These are phyloP conservation scores for Boloria euphrosyne DNA, from an alignment of 2,888 invertebrate genomes.

Conservation along the genomic window DNA sequence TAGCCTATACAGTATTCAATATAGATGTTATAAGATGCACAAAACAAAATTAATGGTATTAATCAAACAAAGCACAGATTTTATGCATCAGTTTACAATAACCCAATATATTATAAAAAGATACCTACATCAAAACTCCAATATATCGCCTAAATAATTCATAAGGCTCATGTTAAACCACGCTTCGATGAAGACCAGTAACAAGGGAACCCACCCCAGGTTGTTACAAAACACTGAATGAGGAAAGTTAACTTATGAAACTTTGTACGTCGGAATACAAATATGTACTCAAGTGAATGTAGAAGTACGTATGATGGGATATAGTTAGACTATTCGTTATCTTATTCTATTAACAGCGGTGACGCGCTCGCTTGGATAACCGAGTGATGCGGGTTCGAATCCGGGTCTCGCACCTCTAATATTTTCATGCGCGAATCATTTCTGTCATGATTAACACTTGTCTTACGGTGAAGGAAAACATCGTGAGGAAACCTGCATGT, in stretches of 20 bases:
- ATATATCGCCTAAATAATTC: conserved; percentile 24
- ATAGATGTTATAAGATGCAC: no score
- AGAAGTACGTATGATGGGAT: neutral
- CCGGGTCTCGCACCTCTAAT: no score
- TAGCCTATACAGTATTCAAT: no score
- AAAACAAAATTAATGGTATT: neutral
- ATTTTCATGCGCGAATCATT: no score
- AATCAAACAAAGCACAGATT: neutral
- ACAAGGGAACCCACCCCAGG: conserved; percentile 37
- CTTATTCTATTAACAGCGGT: no score
- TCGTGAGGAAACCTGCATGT: no score
- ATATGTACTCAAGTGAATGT: conserved; percentile 22
- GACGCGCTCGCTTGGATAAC: no score
- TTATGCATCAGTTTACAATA: neutral
- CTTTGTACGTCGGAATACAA: conserved; percentile 41
- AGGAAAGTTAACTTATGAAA: conserved; percentile 48
- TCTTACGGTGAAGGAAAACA: no score
- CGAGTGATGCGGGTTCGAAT: no score
- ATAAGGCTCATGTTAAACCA: conserved; percentile 27
- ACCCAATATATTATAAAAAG: conserved; percentile 1
- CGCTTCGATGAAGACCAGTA: conserved; percentile 32
- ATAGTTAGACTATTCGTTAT: neutral
- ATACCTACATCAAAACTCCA: conserved; percentile 5
- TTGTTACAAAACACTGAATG: conserved; percentile 42
- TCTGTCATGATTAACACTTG: no score